These are phyloP conservation scores for Machaerirhynchus nigripectus DNA, from an alignment of 2,113 vertebrate species.

Conservation along the genomic window DNA sequence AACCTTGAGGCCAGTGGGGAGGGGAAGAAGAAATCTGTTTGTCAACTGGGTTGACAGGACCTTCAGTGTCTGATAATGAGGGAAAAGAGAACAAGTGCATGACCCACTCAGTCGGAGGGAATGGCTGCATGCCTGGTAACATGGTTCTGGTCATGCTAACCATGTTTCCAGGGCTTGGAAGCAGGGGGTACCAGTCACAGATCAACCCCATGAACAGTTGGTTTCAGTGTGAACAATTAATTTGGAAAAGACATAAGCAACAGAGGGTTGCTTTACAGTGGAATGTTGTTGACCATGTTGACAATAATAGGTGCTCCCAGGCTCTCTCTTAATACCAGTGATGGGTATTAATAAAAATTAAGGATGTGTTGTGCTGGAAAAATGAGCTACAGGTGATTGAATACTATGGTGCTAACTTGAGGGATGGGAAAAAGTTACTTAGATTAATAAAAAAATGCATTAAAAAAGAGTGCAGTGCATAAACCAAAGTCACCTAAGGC, in stretches of 20 bases:
- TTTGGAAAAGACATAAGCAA: background rate
- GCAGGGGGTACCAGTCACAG: background rate
- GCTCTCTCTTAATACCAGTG: background rate
- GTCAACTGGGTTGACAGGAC: background rate
- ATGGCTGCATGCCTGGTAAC: background rate
- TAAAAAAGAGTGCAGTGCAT: background rate
- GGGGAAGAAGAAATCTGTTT: background rate
- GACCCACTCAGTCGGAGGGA: background rate
- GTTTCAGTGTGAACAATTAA: background rate
- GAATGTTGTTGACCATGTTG: background rate
- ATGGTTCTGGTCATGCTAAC: background rate
- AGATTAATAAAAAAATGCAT: background rate
- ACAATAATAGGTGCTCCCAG: background rate
- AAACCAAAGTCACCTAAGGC: background rate
- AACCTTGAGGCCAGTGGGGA: background rate
- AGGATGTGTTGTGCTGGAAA: background rate
- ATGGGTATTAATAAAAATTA: background rate
- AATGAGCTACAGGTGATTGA: background rate
- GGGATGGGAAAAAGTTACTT: background rate
- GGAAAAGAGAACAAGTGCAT: fast-evolving
- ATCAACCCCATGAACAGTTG: background rate
- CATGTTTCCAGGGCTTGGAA: background rate
- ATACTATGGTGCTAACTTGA: background rate
- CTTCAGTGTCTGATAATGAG: background rate
- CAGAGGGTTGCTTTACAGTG: background rate